phyloP scores from a whole-genome alignment of 2,797 vertebrate species.

The Paratrypauchen microcephalus region DNA sequence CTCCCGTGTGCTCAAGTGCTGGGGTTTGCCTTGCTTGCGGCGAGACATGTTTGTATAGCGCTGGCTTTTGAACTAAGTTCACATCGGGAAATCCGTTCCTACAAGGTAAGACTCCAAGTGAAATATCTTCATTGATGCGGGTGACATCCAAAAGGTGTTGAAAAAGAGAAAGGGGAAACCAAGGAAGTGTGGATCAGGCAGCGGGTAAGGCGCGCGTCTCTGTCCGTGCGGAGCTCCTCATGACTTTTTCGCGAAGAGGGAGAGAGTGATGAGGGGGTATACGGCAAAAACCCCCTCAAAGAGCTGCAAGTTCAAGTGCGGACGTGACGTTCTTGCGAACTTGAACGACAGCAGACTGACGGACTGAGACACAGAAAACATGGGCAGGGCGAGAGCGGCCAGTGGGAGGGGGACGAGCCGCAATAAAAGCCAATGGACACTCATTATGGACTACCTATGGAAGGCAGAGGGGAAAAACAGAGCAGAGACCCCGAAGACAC shows the following conservation, averaged over 20 bases:
- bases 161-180: neutral
- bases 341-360: constrained; percentile 99
- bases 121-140: constrained; percentile 95
- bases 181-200: constrained; percentile 88
- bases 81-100: constrained; percentile 94
- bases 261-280: constrained; percentile 76
- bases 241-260: constrained; percentile 84
- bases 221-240: constrained; percentile 92
- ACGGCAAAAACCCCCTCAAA: constrained; percentile 84
- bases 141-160: constrained; percentile 86
- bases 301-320: constrained; percentile 99
- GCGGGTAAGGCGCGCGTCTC: constrained; percentile 87
- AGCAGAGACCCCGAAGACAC: constrained; percentile 81
- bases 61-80: constrained; percentile 87
- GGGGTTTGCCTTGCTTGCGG: constrained; percentile 99
- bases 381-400: constrained; percentile 89
- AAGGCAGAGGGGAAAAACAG: constrained; percentile 68
- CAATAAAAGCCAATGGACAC: constrained; percentile 92
- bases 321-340: constrained; percentile 99
- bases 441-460: constrained; percentile 94
- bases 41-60: constrained; percentile 93
- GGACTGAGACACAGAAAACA: constrained; percentile 91
- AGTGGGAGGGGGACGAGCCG: constrained; percentile 86
- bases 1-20: constrained; percentile 99
- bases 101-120: constrained; percentile 89